Evolutionary conservation across 2,888 invertebrate genomes (phyloP).

Genomic region (Callyntrura sp.): DNA sequence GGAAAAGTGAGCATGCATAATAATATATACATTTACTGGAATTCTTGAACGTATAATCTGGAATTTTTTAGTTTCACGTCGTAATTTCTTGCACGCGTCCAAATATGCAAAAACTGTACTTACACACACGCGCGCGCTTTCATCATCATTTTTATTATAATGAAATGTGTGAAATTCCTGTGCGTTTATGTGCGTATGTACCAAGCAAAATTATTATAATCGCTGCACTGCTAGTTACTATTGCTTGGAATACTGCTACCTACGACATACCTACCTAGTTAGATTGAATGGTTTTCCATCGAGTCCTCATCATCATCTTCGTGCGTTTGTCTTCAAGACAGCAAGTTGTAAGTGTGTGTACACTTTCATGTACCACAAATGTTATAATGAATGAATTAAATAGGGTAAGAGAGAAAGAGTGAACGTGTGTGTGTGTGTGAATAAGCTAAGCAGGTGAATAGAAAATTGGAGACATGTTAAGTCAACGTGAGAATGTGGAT

Average conservation of each 20-base stretch:
- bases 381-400: constrained; percentile 66
- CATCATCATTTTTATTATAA: background rate
- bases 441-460: constrained; percentile 35
- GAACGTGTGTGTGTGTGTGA: background rate
- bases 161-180: constrained; percentile 31
- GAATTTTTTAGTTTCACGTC: constrained; percentile 38
- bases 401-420: constrained; percentile 5
- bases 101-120: constrained; percentile 1
- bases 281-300: constrained; percentile 8
- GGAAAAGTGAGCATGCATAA: background rate
- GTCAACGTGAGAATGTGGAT: constrained; percentile 68
- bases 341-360: constrained; percentile 6
- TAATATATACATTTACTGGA: constrained; percentile 13
- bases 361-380: constrained; percentile 23
- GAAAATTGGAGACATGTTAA: constrained; percentile 59
- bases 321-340: background rate
- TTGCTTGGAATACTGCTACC: background rate
- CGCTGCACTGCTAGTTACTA: too few relatives aligned
- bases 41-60: constrained; percentile 14
- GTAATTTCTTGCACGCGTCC: constrained; percentile 44
- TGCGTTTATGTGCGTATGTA: background rate
- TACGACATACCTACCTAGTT: background rate
- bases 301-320: constrained; percentile 8
- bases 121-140: background rate
- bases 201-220: background rate